Conservation (phyloP, 2,888 invertebrate species). For the Heliconius aoede region DNA sequence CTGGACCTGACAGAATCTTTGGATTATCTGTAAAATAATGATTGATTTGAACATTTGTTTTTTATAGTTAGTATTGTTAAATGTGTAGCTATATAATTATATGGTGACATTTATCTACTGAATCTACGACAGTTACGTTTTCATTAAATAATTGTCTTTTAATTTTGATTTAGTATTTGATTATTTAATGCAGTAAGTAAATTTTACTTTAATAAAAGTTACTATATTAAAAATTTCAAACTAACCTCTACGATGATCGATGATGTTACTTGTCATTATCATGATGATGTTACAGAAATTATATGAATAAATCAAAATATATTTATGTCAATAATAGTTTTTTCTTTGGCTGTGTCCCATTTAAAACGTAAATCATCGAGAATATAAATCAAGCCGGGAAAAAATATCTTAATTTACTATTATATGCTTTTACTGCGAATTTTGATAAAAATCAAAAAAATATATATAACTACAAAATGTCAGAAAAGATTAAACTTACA, state of each 20-base stretch:
- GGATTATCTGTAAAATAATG: constrained; percentile 68
- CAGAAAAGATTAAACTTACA: neutral
- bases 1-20: constrained; percentile 77
- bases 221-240: neutral
- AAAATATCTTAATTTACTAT: neutral
- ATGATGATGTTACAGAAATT: constrained; percentile 28
- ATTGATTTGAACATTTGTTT: neutral
- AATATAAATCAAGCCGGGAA: neutral
- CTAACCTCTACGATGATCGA: constrained; percentile 44
- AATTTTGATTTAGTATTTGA: neutral
- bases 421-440: neutral
- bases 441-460: neutral
- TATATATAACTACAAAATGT: neutral
- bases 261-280: constrained; percentile 31
- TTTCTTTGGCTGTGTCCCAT: neutral
- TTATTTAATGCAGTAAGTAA: neutral
- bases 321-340: constrained; percentile 7
- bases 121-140: neutral
- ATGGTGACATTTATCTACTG: neutral
- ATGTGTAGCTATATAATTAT: neutral
- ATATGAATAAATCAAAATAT: neutral
- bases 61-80: neutral
- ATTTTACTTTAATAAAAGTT: neutral
- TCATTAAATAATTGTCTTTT: too few species aligned
- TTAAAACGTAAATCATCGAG: constrained; percentile 6